A percentile compares a stretch with the other conserved stretches of the same genome.
These are phyloP conservation scores for Phylloscopus trochilus DNA, from an alignment of 2,113 vertebrate genomes.

Conservation along the genomic window DNA sequence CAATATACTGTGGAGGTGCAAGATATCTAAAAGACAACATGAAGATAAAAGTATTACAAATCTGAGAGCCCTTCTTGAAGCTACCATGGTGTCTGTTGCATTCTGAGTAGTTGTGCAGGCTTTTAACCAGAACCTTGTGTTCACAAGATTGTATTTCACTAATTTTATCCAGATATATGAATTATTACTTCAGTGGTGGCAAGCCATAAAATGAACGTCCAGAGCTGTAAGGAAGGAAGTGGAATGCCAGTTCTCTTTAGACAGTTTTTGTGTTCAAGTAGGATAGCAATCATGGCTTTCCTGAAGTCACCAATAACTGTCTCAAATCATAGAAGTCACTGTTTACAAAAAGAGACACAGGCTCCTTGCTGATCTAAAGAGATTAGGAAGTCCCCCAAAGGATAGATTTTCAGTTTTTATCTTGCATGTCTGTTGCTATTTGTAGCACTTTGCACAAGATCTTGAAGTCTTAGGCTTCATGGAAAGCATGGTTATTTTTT, in stretches of 20 bases:
- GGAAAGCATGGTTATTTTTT: background rate
- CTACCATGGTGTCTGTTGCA: background rate
- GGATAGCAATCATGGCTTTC: background rate
- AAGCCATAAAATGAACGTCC: background rate
- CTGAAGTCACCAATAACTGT: background rate
- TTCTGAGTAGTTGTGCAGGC: background rate
- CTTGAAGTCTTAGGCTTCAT: background rate
- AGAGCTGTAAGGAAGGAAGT: background rate
- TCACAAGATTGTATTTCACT: background rate
- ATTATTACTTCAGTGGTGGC: background rate
- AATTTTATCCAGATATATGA: background rate
- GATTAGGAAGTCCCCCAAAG: background rate
- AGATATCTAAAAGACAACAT: background rate
- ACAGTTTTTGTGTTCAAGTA: background rate
- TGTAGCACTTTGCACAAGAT: background rate
- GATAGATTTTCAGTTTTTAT: background rate
- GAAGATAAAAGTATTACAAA: background rate
- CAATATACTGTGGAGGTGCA: background rate
- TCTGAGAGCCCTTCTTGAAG: background rate
- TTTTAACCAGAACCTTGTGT: background rate
- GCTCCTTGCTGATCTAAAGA: background rate
- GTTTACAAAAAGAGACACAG: background rate
- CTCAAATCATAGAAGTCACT: background rate
- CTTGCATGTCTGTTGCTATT: background rate
- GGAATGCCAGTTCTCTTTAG: background rate